A percentile compares a stretch with the other conserved stretches of the same genome.
These are phyloP conservation scores for Acronicta leporina DNA, from an alignment of 2,888 invertebrate genomes.

Conservation along the genomic window DNA sequence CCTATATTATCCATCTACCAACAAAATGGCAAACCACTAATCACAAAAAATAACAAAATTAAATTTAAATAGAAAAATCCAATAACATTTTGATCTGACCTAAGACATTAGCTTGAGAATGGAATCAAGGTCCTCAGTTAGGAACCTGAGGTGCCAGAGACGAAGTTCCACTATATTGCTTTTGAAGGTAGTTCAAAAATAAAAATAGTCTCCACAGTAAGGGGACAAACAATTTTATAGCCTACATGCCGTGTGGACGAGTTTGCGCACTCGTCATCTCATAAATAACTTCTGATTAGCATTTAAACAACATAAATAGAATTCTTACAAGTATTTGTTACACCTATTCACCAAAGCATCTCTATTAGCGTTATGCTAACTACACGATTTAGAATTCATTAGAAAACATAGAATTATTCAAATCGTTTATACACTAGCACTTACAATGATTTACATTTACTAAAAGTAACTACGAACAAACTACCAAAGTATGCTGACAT, in stretches of 20 bases:
- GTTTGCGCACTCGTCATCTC: background rate
- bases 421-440: slow-evolving; percentile 28
- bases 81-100: no score
- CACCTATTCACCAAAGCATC: slow-evolving; percentile 38
- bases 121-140: no score
- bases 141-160: no score
- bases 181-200: background rate
- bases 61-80: no score
- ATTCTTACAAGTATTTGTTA: slow-evolving; percentile 37
- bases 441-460: slow-evolving; percentile 34
- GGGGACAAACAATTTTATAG: background rate
- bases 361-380: slow-evolving; percentile 45
- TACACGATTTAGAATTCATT: slow-evolving; percentile 44
- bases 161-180: background rate
- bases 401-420: slow-evolving; percentile 44
- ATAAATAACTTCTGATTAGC: slow-evolving; percentile 36
- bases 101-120: no score
- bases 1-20: no score
- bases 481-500: slow-evolving; percentile 1
- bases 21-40: no score
- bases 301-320: slow-evolving; percentile 30
- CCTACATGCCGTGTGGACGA: background rate
- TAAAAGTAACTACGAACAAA: slow-evolving; percentile 16
- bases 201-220: background rate
- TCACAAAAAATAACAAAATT: no score